Percentiles rank a stretch among this genome's conserved stretches.
Evolutionary conservation across 2,113 vertebrate genomes (phyloP).

Genomic region (Paradoxurus hermaphroditus): DNA sequence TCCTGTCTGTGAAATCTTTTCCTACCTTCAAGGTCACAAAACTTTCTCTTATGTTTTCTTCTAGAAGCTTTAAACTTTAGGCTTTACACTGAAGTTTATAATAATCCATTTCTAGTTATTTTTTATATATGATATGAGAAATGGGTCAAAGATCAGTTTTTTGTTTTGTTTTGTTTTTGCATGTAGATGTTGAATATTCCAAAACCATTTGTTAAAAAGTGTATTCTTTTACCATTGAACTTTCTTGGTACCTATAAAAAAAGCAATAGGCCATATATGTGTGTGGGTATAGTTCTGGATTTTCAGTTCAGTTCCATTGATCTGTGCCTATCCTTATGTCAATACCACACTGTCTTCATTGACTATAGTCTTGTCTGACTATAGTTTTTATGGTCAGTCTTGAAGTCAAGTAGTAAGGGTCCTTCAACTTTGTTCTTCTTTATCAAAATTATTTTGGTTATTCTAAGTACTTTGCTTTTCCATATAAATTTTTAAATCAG

Average conservation of each 20-base stretch:
- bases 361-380: not conserved
- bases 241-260: not conserved
- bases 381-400: not conserved
- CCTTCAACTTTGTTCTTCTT: not conserved
- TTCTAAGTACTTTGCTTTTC: not conserved
- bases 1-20: not conserved
- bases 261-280: not conserved
- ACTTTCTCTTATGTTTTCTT: not conserved
- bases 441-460: not conserved
- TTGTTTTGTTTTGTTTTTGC: not conserved
- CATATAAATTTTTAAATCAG: not conserved
- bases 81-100: not conserved
- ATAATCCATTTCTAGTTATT: not conserved
- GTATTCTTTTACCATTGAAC: not conserved
- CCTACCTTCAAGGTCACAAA: not conserved
- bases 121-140: not conserved
- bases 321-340: not conserved
- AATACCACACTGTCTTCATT: not conserved
- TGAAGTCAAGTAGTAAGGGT: not conserved
- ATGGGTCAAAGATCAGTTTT: not conserved
- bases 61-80: not conserved
- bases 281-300: not conserved
- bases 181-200: not conserved
- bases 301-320: not conserved
- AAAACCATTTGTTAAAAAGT: not conserved